A percentile compares a stretch with the other conserved stretches of the same genome.
phyloP scores from a whole-genome alignment of 2,797 vertebrate species.

The Sebastes hubbsi region DNA sequence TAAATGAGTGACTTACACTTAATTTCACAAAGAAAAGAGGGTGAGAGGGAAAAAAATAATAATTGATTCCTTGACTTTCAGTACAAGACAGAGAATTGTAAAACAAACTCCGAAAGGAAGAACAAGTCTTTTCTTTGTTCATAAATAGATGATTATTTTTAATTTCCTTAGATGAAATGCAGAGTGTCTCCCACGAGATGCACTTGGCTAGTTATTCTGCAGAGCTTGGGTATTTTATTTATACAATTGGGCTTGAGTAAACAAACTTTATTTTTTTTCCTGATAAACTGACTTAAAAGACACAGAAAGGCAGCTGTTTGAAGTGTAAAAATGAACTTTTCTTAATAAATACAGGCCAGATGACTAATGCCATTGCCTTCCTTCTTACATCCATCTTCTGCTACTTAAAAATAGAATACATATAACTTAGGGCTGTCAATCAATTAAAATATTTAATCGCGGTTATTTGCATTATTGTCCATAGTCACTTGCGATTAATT shows the following conservation, averaged over 20 bases:
- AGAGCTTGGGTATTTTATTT: constrained; percentile 69
- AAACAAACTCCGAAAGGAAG: constrained; percentile 61
- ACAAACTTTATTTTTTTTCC: constrained; percentile 53
- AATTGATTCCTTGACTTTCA: constrained; percentile 72
- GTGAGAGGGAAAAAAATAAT: constrained; percentile 27
- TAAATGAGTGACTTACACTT: constrained; percentile 70
- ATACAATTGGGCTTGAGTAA: constrained; percentile 63
- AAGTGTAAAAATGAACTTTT: constrained; percentile 55
- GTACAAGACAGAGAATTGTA: constrained; percentile 64
- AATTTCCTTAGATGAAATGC: constrained; percentile 83
- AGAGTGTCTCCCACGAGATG: constrained; percentile 71
- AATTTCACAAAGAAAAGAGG: constrained; percentile 67
- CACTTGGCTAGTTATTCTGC: constrained; percentile 65
- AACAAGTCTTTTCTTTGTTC: constrained; percentile 74
- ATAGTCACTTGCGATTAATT: accelerated
- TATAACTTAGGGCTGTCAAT: too few relatives aligned
- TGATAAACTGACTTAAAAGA: constrained; percentile 59
- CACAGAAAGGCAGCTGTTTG: constrained; percentile 62
- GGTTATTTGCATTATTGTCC: accelerated
- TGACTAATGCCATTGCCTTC: constrained; percentile 1
- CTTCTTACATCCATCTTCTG: neutral
- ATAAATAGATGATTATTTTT: constrained; percentile 84
- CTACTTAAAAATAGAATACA: neutral
- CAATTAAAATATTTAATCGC: too few relatives aligned
- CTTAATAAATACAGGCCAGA: constrained; percentile 19